These are phyloP conservation scores for Cryptomyrus ogoouensis DNA, from an alignment of 2,113 vertebrate genomes.

Conservation along the genomic window DNA sequence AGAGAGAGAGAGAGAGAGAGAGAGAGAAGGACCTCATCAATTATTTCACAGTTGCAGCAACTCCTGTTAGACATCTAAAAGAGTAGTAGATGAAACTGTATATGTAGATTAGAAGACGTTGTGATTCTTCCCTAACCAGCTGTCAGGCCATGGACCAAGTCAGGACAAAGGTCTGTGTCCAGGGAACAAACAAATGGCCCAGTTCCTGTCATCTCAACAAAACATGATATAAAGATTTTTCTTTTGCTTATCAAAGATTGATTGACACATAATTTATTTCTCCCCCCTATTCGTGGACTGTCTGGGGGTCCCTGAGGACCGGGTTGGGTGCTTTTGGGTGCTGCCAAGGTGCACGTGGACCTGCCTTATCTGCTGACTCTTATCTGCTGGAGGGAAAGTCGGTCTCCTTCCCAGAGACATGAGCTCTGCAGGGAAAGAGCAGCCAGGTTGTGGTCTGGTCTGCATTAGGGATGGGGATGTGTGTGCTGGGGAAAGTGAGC, in stretches of 20 bases:
- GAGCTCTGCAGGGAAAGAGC: neutral
- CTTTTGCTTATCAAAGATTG: too few relatives aligned
- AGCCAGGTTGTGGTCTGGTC: neutral
- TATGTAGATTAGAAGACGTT: neutral
- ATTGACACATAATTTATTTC: neutral
- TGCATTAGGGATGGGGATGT: neutral
- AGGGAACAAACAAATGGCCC: neutral
- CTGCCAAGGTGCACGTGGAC: neutral
- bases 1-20: too few relatives aligned
- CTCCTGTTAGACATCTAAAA: neutral
- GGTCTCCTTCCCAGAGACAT: neutral
- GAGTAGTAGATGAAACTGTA: neutral
- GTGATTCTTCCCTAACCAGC: neutral
- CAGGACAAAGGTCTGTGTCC: neutral
- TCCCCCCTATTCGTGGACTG: neutral
- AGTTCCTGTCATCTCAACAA: neutral
- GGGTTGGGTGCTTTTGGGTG: neutral
- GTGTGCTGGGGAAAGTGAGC: neutral
- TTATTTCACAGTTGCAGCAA: neutral
- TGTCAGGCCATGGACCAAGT: neutral
- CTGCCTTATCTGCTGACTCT: neutral
- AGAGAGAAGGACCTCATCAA: neutral
- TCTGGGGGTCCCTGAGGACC: neutral
- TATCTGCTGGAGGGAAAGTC: neutral
- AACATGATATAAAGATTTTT: too few relatives aligned